A percentile compares a stretch with the other conserved stretches of the same genome.
Conservation (phyloP, 2,888 invertebrate genomes). For the Spisula subtruncata region DNA sequence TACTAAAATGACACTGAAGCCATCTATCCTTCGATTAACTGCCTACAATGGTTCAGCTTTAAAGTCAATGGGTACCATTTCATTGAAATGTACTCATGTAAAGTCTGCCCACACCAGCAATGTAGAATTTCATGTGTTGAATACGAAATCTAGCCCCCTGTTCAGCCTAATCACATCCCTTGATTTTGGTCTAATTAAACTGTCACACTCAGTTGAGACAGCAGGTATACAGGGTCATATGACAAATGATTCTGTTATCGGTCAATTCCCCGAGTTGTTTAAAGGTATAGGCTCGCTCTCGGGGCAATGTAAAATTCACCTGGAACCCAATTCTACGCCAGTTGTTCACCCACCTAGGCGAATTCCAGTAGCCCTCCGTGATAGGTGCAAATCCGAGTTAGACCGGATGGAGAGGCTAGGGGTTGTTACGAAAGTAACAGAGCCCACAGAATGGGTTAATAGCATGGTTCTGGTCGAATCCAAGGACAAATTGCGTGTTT, state of each 20-base stretch:
- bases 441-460: slow-evolving; percentile 70
- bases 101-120: no score
- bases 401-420: slow-evolving; percentile 55
- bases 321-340: slow-evolving; percentile 47
- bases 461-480: no score
- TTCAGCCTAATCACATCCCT: not conserved
- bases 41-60: no score
- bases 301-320: slow-evolving; percentile 54
- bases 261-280: slow-evolving; percentile 41
- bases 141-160: not conserved
- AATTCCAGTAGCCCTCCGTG: slow-evolving; percentile 62
- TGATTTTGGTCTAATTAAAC: no score
- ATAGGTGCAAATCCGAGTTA: slow-evolving; percentile 64
- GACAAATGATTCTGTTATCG: not conserved
- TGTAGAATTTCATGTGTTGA: no score
- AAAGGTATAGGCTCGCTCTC: slow-evolving; percentile 63
- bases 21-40: no score
- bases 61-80: no score
- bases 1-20: no score
- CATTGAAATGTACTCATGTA: not conserved
- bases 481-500: slow-evolving; percentile 69
- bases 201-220: no score
- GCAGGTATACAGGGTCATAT: not conserved
- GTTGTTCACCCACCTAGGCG: slow-evolving; percentile 61
- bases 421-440: slow-evolving; percentile 57